Base-by-base conservation (phyloP, 2,888 invertebrate genomes). In the Lycia hirtaria region DNA sequence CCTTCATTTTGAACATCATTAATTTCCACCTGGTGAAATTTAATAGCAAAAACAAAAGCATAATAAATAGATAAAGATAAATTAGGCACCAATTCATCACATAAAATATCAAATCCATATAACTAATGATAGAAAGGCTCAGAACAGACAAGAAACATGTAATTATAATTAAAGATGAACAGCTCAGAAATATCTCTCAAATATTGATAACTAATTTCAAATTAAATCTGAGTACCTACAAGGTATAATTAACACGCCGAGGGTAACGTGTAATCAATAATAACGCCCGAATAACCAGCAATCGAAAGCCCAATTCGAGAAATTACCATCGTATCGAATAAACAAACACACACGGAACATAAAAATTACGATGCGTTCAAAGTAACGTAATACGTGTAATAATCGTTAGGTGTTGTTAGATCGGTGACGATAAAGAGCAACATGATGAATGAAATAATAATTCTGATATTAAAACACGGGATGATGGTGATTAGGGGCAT, bases 371-470 rank as follows among this genome's bases (percentile, higher is more conserved):
- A 84, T 71, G 80, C 84, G 81, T 78, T 82, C 81, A 76, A 78
- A 78, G 85, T 81, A 89, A 88, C 83, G 78, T 87, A 87, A 90
- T 87, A 88, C 80, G 80, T 83, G 82, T 87, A 87, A 88, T 89
- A 88, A 88, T 87, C 80, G 80, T 83, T 78, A 80, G 79, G 80
- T 87, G 87, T 83, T 80, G 81, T 85, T 83, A 85, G 81, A 85
- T 83, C 69, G 73, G 81, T 78, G 85, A 85, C 84, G 88, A 88
- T 90, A 87, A 87, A 85, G 72, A 78, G 81, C 73, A 76, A 70
- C 80, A 82, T 86, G 87, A 88, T 89, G 87, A 89, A 91, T 88
- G 86, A 85, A 88, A 85, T 81, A 83, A 84, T 85, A 83, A 87
- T 88, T 87, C 81, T 69, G 83, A 82, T 88, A 84, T 85, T 84